Evolutionary conservation across 1,140 invertebrate species (phyloP), one percentile per base, ranked within the genome.

Genomic region (Bathynomus jamesi): DNA sequence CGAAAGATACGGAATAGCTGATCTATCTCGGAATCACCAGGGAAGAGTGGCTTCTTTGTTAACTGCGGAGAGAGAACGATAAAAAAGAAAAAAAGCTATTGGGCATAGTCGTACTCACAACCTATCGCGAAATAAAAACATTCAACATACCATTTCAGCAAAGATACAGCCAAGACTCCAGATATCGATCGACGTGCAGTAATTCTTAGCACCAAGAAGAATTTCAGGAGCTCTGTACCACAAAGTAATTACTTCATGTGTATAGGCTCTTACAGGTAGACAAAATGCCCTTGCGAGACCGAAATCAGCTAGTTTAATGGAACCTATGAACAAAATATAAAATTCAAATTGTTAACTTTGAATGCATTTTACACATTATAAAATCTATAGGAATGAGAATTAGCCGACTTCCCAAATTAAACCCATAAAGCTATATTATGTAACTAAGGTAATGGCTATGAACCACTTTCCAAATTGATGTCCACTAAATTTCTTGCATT

Each of bases 141-240:
- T n/a, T n/a, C n/a, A n/a, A 29, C 73, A 82, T 81, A 93, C 91
- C 93, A 96, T 94, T 87, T 96, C 93, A 8, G 89, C 89, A 85
- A 93, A 93, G 78, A 99, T 98, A 81, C 95, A 97, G 17, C 94
- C 95, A 32, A 98, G 84, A 81, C 94, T 96, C 96, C 96, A 99
- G 7, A 98, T 87, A 83, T 99, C 94, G 10, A 96, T 90, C 11
- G 93, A 87, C 7, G 91, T 91, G 7, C 91, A 90, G 81, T 98
- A 98, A 76, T 90, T 88, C 82, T 93, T 92, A 27, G 90, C 88
- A 24, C 95, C 95, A 5, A 99, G 83, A 61, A 99, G 84, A 78
- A 99, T 92, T 84, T 99, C 96, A 3, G 96, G 96, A 4, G 96
- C 92, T 78, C 95, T 85, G 83, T 99, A 98, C 95, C 95, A 98